Conservation (phyloP, 2,888 invertebrate species). For the Seira ritae region DNA sequence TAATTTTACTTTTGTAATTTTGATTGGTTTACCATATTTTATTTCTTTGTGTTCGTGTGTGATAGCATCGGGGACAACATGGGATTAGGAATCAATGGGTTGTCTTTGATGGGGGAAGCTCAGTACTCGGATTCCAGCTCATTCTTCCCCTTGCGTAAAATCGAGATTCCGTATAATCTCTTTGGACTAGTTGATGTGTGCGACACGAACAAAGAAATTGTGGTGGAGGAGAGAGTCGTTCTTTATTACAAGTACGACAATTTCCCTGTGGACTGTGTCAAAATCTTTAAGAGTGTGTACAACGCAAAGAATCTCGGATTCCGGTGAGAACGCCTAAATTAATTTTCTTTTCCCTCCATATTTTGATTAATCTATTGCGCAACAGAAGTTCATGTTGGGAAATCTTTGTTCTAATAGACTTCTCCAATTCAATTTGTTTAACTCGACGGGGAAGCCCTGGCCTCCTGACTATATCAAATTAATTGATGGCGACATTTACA, state of each 20-base stretch:
- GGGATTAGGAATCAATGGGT: slow-evolving; percentile 92
- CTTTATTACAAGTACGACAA: slow-evolving; percentile 98
- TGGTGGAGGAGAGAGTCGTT: slow-evolving; percentile 91
- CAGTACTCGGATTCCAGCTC: slow-evolving; percentile 91
- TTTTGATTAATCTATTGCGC: too few species aligned
- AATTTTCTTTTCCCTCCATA: slow-evolving; percentile 9
- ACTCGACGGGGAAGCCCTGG: slow-evolving; percentile 88
- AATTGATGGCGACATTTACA: slow-evolving; percentile 95
- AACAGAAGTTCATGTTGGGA: too few species aligned
- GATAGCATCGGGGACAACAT: slow-evolving; percentile 84
- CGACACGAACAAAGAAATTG: slow-evolving; percentile 93
- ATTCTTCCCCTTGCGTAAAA: slow-evolving; percentile 88
- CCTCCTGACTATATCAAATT: slow-evolving; percentile 89
- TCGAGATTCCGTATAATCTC: slow-evolving; percentile 88
- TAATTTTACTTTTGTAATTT: too few species aligned
- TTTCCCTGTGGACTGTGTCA: slow-evolving; percentile 96
- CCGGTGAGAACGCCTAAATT: slow-evolving; percentile 76
- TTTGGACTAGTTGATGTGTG: slow-evolving; percentile 98
- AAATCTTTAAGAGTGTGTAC: slow-evolving; percentile 93
- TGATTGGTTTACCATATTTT: background rate
- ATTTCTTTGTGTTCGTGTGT: slow-evolving; percentile 56
- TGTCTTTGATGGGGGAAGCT: slow-evolving; percentile 95
- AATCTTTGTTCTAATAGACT: slow-evolving; percentile 79
- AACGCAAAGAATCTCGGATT: slow-evolving; percentile 93
- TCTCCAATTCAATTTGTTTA: slow-evolving; percentile 93